phyloP scores from a whole-genome alignment of 2,113 vertebrate genomes.

The Prunella himalayana region DNA sequence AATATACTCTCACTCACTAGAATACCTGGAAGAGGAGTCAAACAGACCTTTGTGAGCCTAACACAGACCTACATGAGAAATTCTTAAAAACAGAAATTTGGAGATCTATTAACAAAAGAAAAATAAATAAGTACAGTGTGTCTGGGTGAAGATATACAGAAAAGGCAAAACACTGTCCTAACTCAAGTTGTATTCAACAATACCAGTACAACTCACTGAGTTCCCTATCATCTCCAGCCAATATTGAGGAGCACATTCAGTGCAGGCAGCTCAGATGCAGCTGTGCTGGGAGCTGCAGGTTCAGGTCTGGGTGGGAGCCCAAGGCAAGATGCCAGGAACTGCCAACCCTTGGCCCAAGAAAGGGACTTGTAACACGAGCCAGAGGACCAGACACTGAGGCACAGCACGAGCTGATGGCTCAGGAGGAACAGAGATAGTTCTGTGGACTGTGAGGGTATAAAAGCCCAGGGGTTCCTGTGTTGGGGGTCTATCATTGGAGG shows the following conservation, averaged over 20 bases:
- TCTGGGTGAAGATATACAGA: neutral
- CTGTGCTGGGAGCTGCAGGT: neutral
- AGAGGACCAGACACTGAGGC: neutral
- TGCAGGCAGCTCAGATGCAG: accelerated
- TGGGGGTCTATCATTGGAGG: accelerated
- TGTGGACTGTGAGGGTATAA: neutral
- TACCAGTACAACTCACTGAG: neutral
- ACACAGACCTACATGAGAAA: accelerated
- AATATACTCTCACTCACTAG: accelerated
- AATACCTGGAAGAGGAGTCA: neutral
- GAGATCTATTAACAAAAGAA: neutral
- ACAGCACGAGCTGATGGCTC: neutral
- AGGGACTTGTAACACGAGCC: neutral
- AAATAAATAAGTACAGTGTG: neutral
- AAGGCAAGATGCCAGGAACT: neutral
- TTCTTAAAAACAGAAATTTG: neutral
- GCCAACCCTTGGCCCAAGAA: neutral
- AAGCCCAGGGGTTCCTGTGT: neutral
- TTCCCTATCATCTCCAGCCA: neutral
- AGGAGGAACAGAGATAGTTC: accelerated
- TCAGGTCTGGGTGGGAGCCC: neutral
- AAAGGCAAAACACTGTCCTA: neutral
- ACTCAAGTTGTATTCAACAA: neutral
- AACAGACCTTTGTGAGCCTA: neutral
- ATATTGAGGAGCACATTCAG: neutral